Conservation (phyloP, 2,113 vertebrate species). For the Notarius quadriscutis region DNA sequence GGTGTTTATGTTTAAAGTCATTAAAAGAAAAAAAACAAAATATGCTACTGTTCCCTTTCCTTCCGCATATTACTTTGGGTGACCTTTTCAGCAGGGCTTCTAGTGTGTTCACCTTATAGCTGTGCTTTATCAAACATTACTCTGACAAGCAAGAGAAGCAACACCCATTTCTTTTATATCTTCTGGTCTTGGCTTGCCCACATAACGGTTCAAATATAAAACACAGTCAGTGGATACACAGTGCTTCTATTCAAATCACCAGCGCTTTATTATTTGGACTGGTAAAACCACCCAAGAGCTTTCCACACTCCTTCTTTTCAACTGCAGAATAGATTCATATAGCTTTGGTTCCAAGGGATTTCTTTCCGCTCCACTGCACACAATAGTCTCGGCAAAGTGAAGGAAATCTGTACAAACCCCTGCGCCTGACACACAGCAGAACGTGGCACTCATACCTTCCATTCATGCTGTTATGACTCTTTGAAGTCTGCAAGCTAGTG, state of each 20-base stretch:
- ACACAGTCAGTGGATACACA: constrained; percentile 17
- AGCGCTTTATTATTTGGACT: constrained; percentile 16
- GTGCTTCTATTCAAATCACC: constrained; percentile 35
- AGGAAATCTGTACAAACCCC: constrained; percentile 40
- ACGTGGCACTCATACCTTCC: constrained; percentile 32
- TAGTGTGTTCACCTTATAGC: constrained; percentile 19
- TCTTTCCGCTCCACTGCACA: constrained; percentile 31
- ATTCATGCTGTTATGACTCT: constrained; percentile 33
- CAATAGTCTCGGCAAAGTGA: constrained; percentile 38
- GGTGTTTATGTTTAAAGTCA: neutral
- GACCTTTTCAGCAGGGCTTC: constrained; percentile 46
- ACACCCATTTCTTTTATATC: constrained; percentile 45
- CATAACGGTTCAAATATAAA: constrained; percentile 60
- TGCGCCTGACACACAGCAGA: constrained; percentile 18
- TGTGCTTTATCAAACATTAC: constrained; percentile 51
- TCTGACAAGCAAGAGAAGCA: constrained; percentile 40
- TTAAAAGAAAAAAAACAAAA: neutral
- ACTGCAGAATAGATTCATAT: constrained; percentile 30
- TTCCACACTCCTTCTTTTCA: constrained; percentile 39
- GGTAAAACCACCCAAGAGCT: constrained; percentile 42
- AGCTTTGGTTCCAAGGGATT: constrained; percentile 46
- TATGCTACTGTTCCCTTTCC: constrained; percentile 25
- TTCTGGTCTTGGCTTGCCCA: constrained; percentile 46
- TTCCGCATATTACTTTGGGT: constrained; percentile 34
- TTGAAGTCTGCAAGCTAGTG: constrained; percentile 24